Base-by-base conservation (phyloP, 2,113 vertebrate genomes). In the Lepidothrix coronata region DNA sequence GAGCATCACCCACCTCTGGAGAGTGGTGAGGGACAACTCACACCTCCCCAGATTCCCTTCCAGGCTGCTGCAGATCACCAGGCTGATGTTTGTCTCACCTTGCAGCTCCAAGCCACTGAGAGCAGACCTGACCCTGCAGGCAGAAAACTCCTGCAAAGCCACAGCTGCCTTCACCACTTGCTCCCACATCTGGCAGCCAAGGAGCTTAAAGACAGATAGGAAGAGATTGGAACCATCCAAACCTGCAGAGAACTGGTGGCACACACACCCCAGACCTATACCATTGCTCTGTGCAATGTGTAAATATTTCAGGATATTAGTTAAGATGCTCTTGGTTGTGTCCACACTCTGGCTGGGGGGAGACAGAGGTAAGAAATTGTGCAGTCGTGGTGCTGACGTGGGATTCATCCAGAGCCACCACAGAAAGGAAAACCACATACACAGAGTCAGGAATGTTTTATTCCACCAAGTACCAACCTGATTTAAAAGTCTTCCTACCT, bases 401-500 rank as follows among this genome's bases (percentile, higher is more conserved):
- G 27, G 25, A 67, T 58, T 66, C 28, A 10, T 21, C 14, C 8
- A 37, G 58, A 83, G 70, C 72, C 68, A 71, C 57, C 58, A 39
- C 0, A 0, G 63, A 78, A 93, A 85, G 81, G 46, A 52, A 66
- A 91, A 90, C 11, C 28, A 4, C 11, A 19, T 3, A 5, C 25
- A 48, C 3, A 5, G 49, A 93, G 67, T 5, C 7, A 9, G 63
- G 86, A 90, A 83, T 7, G 0, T 51, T 89, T 66, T 77, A 71
- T 95, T 67, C 89, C 80, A 41, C 20, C 72, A 70, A 68, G 41
- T 15, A 92, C 58, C 78, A 89, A 62, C 89, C 65, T 35, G 4
- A 33, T 94, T 79, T 73, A 49, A 85, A 95, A 91, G 82, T 23
- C 54, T 62, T 80, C 94, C 66, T 91, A 27, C 55, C 85, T 52